A percentile compares a stretch with the other conserved stretches of the same genome.
These are phyloP conservation scores for Lacanobia wlatinum DNA, from an alignment of 2,888 invertebrate species.

Conservation along the genomic window DNA sequence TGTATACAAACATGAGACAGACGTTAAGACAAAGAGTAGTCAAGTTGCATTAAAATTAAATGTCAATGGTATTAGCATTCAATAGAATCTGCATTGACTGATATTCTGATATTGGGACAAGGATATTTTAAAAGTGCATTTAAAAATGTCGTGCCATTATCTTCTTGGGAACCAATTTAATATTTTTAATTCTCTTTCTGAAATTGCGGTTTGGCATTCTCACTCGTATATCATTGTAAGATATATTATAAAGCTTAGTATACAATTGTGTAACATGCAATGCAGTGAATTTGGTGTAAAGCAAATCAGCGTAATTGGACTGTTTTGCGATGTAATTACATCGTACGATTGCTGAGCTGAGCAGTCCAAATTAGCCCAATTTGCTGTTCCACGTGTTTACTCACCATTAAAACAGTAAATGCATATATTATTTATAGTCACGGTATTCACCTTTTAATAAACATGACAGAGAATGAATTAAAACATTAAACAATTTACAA, in stretches of 20 bases:
- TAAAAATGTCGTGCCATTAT: slow-evolving; percentile 33
- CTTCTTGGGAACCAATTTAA: background rate
- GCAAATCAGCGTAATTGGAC: slow-evolving; percentile 12
- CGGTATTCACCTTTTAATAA: slow-evolving; percentile 1
- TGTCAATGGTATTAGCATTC: slow-evolving; percentile 23
- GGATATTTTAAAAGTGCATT: slow-evolving; percentile 34
- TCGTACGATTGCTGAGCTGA: background rate
- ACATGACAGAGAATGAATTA: background rate
- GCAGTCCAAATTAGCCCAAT: background rate
- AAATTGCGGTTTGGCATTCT: slow-evolving; percentile 32
- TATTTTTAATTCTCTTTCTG: background rate
- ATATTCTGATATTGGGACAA: background rate
- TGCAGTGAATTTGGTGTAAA: slow-evolving; percentile 13
- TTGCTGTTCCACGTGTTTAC: background rate
- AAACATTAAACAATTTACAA: too few relatives aligned
- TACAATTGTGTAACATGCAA: slow-evolving; percentile 2
- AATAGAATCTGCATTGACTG: background rate
- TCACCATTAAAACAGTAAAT: background rate
- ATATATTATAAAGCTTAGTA: background rate
- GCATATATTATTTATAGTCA: background rate
- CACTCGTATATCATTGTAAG: background rate
- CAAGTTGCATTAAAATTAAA: slow-evolving; percentile 5
- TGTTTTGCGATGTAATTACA: slow-evolving; percentile 16
- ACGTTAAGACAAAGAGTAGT: background rate
- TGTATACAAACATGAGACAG: too few relatives aligned